Base-by-base conservation (phyloP, 2,888 invertebrate genomes). In the Oithona nana region DNA sequence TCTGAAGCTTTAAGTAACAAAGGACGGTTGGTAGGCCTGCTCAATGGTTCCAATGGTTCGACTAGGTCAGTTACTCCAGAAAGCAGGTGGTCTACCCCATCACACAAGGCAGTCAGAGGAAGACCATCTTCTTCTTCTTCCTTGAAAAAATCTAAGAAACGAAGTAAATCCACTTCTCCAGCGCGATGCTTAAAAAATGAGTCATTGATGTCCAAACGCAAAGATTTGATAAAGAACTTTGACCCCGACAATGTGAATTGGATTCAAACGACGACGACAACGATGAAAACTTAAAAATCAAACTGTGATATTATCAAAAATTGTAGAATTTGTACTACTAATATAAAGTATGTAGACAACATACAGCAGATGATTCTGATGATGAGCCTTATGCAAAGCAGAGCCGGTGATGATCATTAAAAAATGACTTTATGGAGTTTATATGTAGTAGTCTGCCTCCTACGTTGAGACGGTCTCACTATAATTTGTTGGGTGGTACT, bases 151-250 rank as follows among this genome's bases (percentile, higher is more conserved):
- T 28, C n/a, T n/a, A 28, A 48, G 11, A 22, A 48, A 16, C 3
- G 59, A 13, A 59, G 59, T 24, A 59, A 59, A 24, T 59, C 59
- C 1, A 59, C 59, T 49, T 59, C 59, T 1, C 59, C 59, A 6
- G 8, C 50, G 13, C 48, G 59, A 4, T 30, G 22, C 28, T n/a
- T 22, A n/a, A 24, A 59, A 49, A 49, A 22, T 26, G 59, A 6
- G 16, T 39, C 39, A 6, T 39, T 16, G 6, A 16, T 39, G 39
- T 39, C 59, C 11, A 48, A 50, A 28, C 59, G 50, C 24, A 59
- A 49, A 49, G 59, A 22, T 22, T n/a, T 48, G n/a, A 49, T 59
- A 26, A 28, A 59, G 49, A 49, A 59, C 59, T 59, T 59, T 50
- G 49, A 59, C 20, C 59, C 59, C 20, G 59, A 59, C 3, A 20